Evolutionary conservation across 2,797 vertebrate genomes (phyloP), one percentile per base, ranked within the genome.

Genomic region (Carcharodon carcharias): DNA sequence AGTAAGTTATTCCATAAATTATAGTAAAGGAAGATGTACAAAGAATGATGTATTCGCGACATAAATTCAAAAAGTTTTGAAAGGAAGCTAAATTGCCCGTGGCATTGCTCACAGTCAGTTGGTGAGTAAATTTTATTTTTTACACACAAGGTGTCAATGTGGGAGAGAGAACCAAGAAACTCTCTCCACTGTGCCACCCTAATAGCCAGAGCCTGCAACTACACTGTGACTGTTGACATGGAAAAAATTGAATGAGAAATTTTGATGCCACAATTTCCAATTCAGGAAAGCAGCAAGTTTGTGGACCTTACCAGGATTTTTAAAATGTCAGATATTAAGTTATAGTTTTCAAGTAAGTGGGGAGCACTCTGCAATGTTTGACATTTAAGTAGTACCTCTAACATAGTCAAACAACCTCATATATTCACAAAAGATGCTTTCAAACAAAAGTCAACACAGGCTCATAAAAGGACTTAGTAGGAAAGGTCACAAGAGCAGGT

Each of bases 11-110:
- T 95, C 94, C 16, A 3, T 77, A 77, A 71, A 50, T 73, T 71
- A 95, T 95, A 69, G 65, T 95, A 95, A 95, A 95, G 50, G 50
- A 95, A 73, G 28, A 71, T 71, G 45, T 95, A 77, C 28, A 95
- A 56, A 95, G 45, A 54, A 73, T 16, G 2, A 28, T 45, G 65
- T 45, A 95, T 67, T 95, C 26, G 26, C 65, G 4, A n/a, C 45
- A 23, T 56, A 58, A 73, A 73, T 73, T 95, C 94, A 73, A 16
- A 77, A 95, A 31, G 16, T 5, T 58, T 77, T 54, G 45, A 73
- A 95, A 56, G 94, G 56, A 26, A 67, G 35, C 45, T 93, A 45
- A 93, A 45, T 67, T 45, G 61, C 3, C n/a, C 31, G 31, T 65
- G 91, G n/a, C n/a, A 93, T 93, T 93, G 61, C 18, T 45, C n/a